Evolutionary conservation across 2,888 invertebrate genomes (phyloP).

Genomic region (Proisotoma minuta): DNA sequence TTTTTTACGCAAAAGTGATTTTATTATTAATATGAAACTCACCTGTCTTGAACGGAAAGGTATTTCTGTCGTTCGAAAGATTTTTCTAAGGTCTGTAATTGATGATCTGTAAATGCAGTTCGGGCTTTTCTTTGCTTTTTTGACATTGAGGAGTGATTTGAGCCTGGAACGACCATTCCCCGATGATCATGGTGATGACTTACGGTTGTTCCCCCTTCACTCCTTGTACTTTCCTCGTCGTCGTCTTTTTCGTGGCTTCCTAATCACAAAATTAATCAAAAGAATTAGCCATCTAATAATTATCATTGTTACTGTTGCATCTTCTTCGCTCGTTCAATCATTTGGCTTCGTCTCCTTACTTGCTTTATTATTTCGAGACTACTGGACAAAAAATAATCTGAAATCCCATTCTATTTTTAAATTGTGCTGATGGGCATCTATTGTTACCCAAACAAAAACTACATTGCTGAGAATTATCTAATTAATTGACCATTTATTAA

Average conservation of each 20-base stretch:
- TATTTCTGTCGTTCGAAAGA: conserved; percentile 96
- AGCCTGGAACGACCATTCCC: conserved; percentile 40
- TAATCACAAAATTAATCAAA: conserved; percentile 19
- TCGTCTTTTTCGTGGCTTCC: conserved; percentile 46
- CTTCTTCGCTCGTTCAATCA: too few relatives aligned
- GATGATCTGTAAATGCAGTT: conserved; percentile 98
- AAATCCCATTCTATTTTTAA: too few relatives aligned
- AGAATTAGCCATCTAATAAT: too few relatives aligned
- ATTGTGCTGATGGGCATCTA: too few relatives aligned
- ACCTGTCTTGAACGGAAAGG: conserved; percentile 83
- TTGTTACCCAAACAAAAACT: too few relatives aligned
- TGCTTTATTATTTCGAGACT: too few relatives aligned
- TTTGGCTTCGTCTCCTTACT: too few relatives aligned
- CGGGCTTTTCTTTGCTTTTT: conserved; percentile 96
- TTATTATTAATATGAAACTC: conserved; percentile 42
- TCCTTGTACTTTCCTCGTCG: conserved; percentile 44
- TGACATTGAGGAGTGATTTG: conserved; percentile 51
- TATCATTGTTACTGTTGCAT: too few relatives aligned
- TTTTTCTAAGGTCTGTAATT: conserved; percentile 91
- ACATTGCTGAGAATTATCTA: conserved; percentile 9
- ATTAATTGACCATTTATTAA: conserved; percentile 15
- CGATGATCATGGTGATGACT: conserved; percentile 38
- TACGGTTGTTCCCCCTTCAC: conserved; percentile 43
- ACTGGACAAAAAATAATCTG: too few relatives aligned
- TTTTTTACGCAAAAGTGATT: neutral